These are phyloP conservation scores for Lophura nycthemera DNA, from an alignment of 2,113 vertebrate species.

Conservation along the genomic window DNA sequence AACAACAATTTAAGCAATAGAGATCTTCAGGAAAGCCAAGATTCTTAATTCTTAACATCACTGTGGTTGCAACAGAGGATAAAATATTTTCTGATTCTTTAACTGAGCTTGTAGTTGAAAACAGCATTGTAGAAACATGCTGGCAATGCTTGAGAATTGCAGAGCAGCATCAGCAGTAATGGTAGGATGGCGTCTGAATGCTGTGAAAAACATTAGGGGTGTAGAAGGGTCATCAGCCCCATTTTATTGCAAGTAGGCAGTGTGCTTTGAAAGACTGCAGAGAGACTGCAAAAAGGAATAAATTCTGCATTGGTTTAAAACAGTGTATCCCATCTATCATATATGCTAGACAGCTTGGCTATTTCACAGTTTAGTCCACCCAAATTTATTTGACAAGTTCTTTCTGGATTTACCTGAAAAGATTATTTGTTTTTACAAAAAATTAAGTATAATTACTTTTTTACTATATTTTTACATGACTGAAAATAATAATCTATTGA, in stretches of 20 bases:
- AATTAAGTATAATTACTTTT: neutral
- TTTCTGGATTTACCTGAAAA: neutral
- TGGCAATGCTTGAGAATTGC: neutral
- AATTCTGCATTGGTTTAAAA: neutral
- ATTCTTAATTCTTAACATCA: neutral
- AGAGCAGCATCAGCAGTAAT: neutral
- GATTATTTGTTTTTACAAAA: neutral
- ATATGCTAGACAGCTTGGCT: accelerated
- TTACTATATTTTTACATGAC: neutral
- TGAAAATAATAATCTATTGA: neutral
- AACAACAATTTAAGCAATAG: neutral
- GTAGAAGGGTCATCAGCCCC: neutral
- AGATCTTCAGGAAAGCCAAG: neutral
- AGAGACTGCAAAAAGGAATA: neutral
- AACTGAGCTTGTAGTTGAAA: neutral
- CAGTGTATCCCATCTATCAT: accelerated
- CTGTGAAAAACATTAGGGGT: neutral
- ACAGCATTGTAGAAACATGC: neutral
- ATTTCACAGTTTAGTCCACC: neutral
- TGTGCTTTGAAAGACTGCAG: neutral
- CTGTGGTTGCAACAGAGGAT: neutral
- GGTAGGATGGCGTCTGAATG: neutral
- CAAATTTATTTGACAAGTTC: neutral
- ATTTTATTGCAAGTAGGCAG: accelerated
- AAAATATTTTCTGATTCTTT: neutral